Percentiles rank a stretch among this genome's conserved stretches.
Conservation (phyloP, 2,113 vertebrate genomes). For the Marmota flaviventris region DNA sequence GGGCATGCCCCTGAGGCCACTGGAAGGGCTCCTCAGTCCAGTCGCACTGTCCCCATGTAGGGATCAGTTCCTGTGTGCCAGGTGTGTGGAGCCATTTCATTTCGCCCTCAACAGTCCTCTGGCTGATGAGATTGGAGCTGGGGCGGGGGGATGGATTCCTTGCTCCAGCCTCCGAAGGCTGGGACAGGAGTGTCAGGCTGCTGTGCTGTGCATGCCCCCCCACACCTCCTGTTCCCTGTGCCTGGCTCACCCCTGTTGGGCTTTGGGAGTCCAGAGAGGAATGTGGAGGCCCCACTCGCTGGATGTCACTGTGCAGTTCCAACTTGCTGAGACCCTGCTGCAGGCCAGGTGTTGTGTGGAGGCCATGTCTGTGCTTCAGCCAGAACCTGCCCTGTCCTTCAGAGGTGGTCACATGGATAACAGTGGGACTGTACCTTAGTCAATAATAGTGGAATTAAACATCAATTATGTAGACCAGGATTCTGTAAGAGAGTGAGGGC, state of each 20-base stretch:
- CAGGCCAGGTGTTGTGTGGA: background rate
- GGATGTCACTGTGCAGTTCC: background rate
- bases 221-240: background rate
- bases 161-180: background rate
- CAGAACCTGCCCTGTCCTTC: background rate
- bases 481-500: background rate
- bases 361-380: background rate
- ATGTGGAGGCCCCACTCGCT: no score
- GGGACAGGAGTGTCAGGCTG: background rate
- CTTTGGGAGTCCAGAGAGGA: background rate
- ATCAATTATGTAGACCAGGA: background rate
- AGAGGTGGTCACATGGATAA: background rate
- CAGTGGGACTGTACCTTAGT: background rate
- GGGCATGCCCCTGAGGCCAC: background rate
- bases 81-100: background rate
- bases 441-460: background rate
- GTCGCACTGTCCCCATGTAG: background rate
- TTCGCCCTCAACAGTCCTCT: background rate
- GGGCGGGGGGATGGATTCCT: background rate
- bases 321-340: accelerated
- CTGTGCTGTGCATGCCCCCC: accelerated
- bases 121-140: background rate
- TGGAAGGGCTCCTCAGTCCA: background rate
- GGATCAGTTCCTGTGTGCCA: background rate
- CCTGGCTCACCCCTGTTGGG: background rate